These are phyloP conservation scores for Sebastes variabilis DNA, from an alignment of 2,797 vertebrate species.

Conservation along the genomic window DNA sequence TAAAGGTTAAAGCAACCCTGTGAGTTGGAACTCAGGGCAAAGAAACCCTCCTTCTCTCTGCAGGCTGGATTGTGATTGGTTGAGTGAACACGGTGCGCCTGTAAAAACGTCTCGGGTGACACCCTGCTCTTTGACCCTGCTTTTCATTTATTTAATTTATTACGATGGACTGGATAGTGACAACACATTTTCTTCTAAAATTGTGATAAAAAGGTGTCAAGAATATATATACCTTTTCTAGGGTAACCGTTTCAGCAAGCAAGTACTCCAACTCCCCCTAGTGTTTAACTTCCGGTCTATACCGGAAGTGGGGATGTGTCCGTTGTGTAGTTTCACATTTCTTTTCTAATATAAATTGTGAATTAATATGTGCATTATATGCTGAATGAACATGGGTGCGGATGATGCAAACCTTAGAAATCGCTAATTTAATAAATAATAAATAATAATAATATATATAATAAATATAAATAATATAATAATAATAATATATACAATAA, in stretches of 20 bases:
- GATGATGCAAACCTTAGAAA: too few relatives aligned
- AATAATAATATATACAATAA: not conserved
- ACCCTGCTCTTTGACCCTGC: not conserved
- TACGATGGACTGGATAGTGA: not conserved
- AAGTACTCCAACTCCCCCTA: not conserved
- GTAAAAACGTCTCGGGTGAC: constrained; percentile 8
- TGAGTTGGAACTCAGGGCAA: not conserved
- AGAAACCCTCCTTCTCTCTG: fast-evolving
- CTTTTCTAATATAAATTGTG: too few relatives aligned
- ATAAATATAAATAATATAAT: too few relatives aligned
- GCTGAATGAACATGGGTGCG: too few relatives aligned
- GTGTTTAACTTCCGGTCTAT: not conserved
- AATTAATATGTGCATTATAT: too few relatives aligned
- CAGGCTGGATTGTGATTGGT: constrained; percentile 47
- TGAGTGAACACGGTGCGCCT: not conserved
- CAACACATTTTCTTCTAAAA: not conserved
- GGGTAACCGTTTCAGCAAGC: not conserved
- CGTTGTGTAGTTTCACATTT: not conserved
- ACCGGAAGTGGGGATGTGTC: not conserved
- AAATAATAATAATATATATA: not conserved
- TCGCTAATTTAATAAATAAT: too few relatives aligned
- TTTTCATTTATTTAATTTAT: not conserved
- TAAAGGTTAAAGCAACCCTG: not conserved
- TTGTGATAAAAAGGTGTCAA: not conserved
- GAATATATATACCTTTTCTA: not conserved